These are phyloP conservation scores for Lates japonicus DNA, from an alignment of 2,797 vertebrate genomes.

Conservation along the genomic window DNA sequence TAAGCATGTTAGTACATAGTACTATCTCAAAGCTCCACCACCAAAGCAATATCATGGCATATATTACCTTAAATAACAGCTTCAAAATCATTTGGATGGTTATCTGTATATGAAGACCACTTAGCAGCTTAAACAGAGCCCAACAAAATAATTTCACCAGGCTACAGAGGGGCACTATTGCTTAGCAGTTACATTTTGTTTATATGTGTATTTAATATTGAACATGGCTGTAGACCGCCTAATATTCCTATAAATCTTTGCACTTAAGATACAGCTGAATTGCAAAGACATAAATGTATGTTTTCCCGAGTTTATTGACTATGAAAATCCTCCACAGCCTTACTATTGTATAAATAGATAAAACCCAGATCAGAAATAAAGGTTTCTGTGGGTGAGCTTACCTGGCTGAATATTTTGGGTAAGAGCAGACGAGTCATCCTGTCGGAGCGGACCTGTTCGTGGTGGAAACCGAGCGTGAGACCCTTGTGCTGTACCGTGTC, in stretches of 20 bases:
- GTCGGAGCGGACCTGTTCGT: conserved; percentile 79
- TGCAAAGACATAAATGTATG: too few species aligned
- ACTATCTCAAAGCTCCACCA: not conserved
- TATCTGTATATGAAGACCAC: too few species aligned
- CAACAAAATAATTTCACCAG: too few species aligned
- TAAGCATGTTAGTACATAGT: not conserved
- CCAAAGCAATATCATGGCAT: too few species aligned
- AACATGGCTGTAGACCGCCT: not conserved
- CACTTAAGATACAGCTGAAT: not conserved
- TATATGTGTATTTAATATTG: too few species aligned
- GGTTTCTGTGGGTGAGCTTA: conserved; percentile 1
- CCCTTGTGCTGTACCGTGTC: conserved; percentile 73
- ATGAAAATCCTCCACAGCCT: not conserved
- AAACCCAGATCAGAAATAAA: too few species aligned
- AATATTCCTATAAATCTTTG: not conserved
- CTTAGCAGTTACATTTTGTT: too few species aligned
- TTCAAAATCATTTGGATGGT: too few species aligned
- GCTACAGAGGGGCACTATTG: too few species aligned
- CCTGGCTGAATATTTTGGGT: conserved; percentile 62
- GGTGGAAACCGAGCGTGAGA: conserved; percentile 81
- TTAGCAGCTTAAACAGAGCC: too few species aligned
- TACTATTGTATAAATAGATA: too few species aligned
- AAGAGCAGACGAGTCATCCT: conserved; percentile 38
- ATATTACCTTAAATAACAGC: too few species aligned
- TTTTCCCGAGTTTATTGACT: not conserved